Conservation (phyloP, 64 coral and sea anemone genomes). For the Montipora cactus region DNA sequence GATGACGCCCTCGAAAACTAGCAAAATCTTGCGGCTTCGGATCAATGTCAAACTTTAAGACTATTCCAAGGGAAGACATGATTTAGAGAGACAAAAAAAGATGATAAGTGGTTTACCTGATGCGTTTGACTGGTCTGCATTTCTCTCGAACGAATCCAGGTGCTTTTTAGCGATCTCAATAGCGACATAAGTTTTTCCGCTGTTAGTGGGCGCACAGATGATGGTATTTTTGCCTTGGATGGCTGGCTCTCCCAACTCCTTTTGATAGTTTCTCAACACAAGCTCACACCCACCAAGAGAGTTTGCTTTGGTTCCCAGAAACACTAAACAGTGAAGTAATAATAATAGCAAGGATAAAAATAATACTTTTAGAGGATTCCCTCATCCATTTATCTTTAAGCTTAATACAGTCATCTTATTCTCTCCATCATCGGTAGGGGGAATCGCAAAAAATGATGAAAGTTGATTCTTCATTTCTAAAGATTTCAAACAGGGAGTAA, state of each 20-base stretch:
- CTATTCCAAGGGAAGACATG: too few relatives aligned
- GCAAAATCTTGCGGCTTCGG: too few relatives aligned
- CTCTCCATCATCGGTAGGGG: too few relatives aligned
- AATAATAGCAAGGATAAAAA: not conserved
- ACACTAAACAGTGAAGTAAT: slow-evolving; percentile 13
- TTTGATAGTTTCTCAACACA: slow-evolving; percentile 53
- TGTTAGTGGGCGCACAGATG: slow-evolving; percentile 82
- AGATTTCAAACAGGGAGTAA: too few relatives aligned
- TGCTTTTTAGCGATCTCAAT: slow-evolving; percentile 71
- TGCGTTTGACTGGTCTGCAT: not conserved
- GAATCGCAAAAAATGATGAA: too few relatives aligned
- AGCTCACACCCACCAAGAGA: not conserved
- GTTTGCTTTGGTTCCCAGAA: slow-evolving; percentile 51
- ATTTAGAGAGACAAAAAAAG: too few relatives aligned
- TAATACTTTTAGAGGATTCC: too few relatives aligned
- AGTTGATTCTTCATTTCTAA: too few relatives aligned
- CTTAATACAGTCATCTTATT: too few relatives aligned
- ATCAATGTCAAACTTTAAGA: too few relatives aligned
- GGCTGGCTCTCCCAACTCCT: slow-evolving; percentile 64
- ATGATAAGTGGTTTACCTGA: not conserved
- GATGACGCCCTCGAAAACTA: too few relatives aligned
- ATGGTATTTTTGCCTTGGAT: slow-evolving; percentile 75
- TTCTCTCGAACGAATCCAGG: slow-evolving; percentile 10
- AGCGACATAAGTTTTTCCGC: slow-evolving; percentile 85
- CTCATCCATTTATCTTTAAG: too few relatives aligned